Evolutionary conservation across 1,140 invertebrate species (phyloP).

Genomic region (Heliothis virescens): DNA sequence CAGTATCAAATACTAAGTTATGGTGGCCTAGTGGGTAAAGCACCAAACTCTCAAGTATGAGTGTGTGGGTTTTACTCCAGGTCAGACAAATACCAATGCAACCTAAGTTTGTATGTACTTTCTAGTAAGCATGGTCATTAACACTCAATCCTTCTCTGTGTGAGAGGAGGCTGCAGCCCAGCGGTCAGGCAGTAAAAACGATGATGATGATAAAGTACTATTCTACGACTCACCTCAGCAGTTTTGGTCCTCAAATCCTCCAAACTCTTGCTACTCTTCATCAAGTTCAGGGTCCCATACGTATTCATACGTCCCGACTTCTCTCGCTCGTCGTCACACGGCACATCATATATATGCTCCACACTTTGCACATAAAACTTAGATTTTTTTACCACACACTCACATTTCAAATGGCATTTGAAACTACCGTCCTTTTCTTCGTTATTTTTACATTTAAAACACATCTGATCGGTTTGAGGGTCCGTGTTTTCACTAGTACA

Average conservation of each 20-base stretch:
- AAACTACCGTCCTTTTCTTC: constrained; percentile 69
- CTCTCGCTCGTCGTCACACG: constrained; percentile 60
- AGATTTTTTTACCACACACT: constrained; percentile 68
- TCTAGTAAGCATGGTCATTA: no score
- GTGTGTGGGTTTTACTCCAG: no score
- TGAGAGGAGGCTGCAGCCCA: no score
- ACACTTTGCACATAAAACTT: constrained; percentile 69
- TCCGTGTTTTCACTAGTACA: constrained; percentile 67
- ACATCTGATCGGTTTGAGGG: constrained; percentile 61
- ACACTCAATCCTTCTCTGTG: no score
- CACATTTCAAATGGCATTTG: constrained; percentile 81
- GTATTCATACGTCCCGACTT: constrained; percentile 56
- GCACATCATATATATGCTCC: constrained; percentile 81
- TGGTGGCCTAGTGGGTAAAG: no score
- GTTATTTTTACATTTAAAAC: constrained; percentile 72
- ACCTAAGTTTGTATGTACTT: no score
- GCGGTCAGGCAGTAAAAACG: no score
- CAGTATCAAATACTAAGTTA: no score
- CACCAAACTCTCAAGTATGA: no score
- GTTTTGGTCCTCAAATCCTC: constrained; percentile 64
- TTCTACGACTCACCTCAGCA: constrained; percentile 68
- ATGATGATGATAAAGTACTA: no score
- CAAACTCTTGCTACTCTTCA: constrained; percentile 72
- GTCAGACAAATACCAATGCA: no score
- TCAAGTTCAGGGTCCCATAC: constrained; percentile 71